Percentiles rank a stretch among this genome's conserved stretches.
These are phyloP conservation scores for Tinea trinotella DNA, from an alignment of 2,888 invertebrate genomes.

Conservation along the genomic window DNA sequence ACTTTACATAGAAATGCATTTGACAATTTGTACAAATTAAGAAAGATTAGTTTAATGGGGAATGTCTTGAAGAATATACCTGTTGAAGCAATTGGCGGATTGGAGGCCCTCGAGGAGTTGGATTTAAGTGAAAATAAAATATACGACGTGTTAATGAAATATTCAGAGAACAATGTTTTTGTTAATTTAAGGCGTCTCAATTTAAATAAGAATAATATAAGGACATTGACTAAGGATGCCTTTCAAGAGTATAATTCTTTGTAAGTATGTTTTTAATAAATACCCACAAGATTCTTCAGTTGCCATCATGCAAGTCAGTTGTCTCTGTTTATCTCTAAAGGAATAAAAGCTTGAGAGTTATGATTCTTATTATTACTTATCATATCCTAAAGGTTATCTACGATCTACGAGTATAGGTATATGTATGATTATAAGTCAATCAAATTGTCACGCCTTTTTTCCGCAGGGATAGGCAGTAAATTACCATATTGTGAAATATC, in stretches of 20 bases:
- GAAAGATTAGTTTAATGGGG: slow-evolving; percentile 58
- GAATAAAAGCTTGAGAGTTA: too few species aligned
- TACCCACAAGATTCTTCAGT: too few species aligned
- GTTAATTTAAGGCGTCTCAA: slow-evolving; percentile 50
- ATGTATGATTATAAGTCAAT: too few species aligned
- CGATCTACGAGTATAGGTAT: too few species aligned
- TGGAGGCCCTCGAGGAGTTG: slow-evolving; percentile 50
- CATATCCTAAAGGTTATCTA: too few species aligned
- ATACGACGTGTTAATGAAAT: slow-evolving; percentile 44
- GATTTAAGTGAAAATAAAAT: slow-evolving; percentile 66
- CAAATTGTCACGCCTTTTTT: too few species aligned
- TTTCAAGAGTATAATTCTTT: slow-evolving; percentile 50
- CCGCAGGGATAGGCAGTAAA: too few species aligned
- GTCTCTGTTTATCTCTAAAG: too few species aligned
- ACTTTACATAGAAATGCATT: slow-evolving; percentile 55
- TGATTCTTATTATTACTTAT: too few species aligned
- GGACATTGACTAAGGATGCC: slow-evolving; percentile 51
- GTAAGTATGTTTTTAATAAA: slow-evolving; percentile 43
- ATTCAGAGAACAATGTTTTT: slow-evolving; percentile 36
- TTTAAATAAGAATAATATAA: slow-evolving; percentile 62
- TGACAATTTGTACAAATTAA: slow-evolving; percentile 34
- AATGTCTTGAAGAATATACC: slow-evolving; percentile 57
- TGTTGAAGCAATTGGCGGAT: slow-evolving; percentile 44
- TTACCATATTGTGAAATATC: too few species aligned
- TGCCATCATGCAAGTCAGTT: too few species aligned